phyloP scores from a whole-genome alignment of 2,113 vertebrate genomes.

The Corvus moneduloides region DNA sequence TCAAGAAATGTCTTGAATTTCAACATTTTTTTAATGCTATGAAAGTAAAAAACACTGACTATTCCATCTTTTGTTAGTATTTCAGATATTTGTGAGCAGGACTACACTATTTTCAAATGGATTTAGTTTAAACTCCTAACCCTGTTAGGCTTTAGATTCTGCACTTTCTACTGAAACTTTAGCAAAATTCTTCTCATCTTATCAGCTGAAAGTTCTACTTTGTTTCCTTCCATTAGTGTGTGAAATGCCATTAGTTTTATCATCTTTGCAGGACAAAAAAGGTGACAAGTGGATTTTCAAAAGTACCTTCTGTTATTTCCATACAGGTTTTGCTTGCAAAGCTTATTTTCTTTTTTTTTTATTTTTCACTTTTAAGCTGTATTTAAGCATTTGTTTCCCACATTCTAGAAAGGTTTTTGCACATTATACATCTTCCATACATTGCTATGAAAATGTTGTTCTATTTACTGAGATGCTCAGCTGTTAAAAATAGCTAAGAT shows the following conservation, averaged over 20 bases:
- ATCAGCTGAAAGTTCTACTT: conserved; percentile 1
- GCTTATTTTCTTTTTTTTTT: not conserved
- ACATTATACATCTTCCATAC: not conserved
- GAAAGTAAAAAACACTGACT: not conserved
- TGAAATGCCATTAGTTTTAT: not conserved
- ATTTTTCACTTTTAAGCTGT: not conserved
- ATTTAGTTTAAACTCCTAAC: not conserved
- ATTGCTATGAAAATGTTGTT: not conserved
- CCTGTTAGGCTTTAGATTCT: not conserved
- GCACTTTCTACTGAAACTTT: not conserved
- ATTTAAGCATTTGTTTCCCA: not conserved
- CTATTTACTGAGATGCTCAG: not conserved
- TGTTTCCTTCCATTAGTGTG: not conserved
- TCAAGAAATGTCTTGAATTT: not conserved
- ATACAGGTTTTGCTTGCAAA: not conserved
- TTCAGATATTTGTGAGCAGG: not conserved
- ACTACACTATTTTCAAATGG: not conserved
- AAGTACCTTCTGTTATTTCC: not conserved
- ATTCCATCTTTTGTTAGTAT: not conserved
- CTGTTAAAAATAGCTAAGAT: not conserved
- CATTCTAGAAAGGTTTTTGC: not conserved
- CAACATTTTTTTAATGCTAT: not conserved
- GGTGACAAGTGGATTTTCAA: not conserved
- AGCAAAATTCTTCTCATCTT: conserved; percentile 26
- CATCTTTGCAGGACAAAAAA: not conserved